A percentile compares a stretch with the other conserved stretches of the same genome.
Evolutionary conservation across 2,113 vertebrate species (phyloP).

Genomic region (Thermophis baileyi): DNA sequence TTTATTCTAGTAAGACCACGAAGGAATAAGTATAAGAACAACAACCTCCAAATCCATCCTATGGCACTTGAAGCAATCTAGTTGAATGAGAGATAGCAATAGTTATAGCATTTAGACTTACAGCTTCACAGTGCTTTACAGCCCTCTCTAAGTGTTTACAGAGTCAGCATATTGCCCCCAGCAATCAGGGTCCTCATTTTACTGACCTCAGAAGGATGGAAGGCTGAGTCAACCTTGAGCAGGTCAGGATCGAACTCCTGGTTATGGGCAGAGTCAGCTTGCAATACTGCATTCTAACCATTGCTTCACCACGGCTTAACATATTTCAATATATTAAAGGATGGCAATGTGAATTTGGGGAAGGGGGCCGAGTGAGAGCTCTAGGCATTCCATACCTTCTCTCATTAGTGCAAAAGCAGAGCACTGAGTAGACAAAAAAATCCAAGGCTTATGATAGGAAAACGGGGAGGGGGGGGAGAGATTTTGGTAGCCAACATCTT

Average conservation of each 20-base stretch:
- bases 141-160: not conserved
- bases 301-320: not conserved
- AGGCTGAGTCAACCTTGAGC: not conserved
- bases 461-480: fast-evolving
- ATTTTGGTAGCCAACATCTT: not conserved
- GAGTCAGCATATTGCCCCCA: not conserved
- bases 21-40: not conserved
- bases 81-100: not conserved
- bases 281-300: not conserved
- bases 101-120: not conserved
- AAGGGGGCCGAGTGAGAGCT: not conserved
- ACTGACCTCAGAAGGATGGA: not conserved
- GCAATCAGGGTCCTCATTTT: not conserved
- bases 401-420: not conserved
- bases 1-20: not conserved
- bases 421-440: not conserved
- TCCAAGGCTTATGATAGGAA: not conserved
- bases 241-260: not conserved
- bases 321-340: not conserved
- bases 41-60: not conserved
- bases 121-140: not conserved
- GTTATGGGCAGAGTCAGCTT: not conserved
- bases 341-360: not conserved
- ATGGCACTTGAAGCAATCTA: not conserved
- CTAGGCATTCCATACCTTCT: not conserved